These are phyloP conservation scores for Brachionichthys hirsutus DNA, from an alignment of 2,113 vertebrate genomes.

Conservation along the genomic window DNA sequence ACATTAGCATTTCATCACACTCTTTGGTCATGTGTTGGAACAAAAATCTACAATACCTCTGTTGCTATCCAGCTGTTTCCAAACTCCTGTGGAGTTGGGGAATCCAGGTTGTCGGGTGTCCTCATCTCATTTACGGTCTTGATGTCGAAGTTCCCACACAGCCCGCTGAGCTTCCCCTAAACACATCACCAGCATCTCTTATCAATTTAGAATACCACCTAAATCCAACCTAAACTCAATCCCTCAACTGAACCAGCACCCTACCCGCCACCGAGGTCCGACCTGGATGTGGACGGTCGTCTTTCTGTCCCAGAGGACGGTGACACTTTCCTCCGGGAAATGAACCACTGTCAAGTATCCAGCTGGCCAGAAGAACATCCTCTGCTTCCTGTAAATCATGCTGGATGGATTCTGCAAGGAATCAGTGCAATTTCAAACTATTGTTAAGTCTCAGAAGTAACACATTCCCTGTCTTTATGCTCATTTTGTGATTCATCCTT, in stretches of 20 bases:
- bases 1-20: too few species aligned
- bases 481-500: not conserved
- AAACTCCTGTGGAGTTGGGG: slow-evolving; percentile 91
- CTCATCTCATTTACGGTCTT: slow-evolving; percentile 95
- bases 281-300: slow-evolving; percentile 91
- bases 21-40: too few species aligned
- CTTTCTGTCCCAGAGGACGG: slow-evolving; percentile 93
- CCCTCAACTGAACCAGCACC: not conserved
- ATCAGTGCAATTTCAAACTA: not conserved
- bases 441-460: not conserved
- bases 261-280: slow-evolving; percentile 92
- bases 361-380: slow-evolving; percentile 84
- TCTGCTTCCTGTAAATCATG: slow-evolving; percentile 80
- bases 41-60: slow-evolving; percentile 71
- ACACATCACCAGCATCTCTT: slow-evolving; percentile 11
- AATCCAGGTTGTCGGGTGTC: slow-evolving; percentile 91
- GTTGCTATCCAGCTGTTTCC: slow-evolving; percentile 90
- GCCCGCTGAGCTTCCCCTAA: slow-evolving; percentile 85
- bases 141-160: slow-evolving; percentile 96
- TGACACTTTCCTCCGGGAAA: slow-evolving; percentile 85
- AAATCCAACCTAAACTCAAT: not conserved
- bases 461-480: not conserved
- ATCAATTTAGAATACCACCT: not conserved
- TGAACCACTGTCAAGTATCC: slow-evolving; percentile 90
- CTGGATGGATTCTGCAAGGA: slow-evolving; percentile 83